Evolutionary conservation across 2,888 invertebrate species (phyloP), one percentile per base, ranked within the genome.

Genomic region (Oegoconia quadripuncta): DNA sequence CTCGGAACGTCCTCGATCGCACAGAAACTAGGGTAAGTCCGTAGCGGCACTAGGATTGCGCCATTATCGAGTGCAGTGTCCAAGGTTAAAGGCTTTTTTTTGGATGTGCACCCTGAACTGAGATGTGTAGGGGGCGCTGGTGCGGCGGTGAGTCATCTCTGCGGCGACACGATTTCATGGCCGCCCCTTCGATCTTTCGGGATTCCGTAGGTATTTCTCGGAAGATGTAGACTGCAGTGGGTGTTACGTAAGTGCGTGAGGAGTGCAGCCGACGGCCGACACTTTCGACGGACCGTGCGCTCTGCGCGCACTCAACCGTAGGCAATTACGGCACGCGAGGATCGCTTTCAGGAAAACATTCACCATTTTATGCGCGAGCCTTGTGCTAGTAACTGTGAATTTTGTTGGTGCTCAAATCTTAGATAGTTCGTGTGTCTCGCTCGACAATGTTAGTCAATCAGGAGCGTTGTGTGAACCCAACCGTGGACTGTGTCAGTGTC

Each of bases 71-170:
- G 69, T 73, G 65, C 70, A 64, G 63, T 67, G 66, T 49, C 66
- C 67, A 64, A 74, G 71, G 69, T 68, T 69, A 56, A 59, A 61
- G 57, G 56, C 53, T 13, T 14, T 9, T n/a, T 16, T n/a, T 63
- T 61, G 57, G 50, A 56, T 60, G 69, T 63, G 68, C 59, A 65
- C 65, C 67, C 69, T 64, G 67, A 71, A 57, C 51, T 54, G 54
- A 49, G 54, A 64, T 66, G 62, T 55, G 71, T 68, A 79, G 81
- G 66, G 74, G 81, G 79, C 84, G 84, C 76, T 72, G 66, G 74
- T 64, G 76, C 42, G 66, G 61, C 72, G 74, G 81, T 86, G 86
- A 84, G 77, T 86, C 86, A 86, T 83, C 78, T 76, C 74, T 83
- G 84, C 83, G 59, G 55, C 64, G 80, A 75, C 77, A 78, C 66